Base-by-base conservation (phyloP, 2,888 invertebrate species). In the Priapulus caudatus region DNA sequence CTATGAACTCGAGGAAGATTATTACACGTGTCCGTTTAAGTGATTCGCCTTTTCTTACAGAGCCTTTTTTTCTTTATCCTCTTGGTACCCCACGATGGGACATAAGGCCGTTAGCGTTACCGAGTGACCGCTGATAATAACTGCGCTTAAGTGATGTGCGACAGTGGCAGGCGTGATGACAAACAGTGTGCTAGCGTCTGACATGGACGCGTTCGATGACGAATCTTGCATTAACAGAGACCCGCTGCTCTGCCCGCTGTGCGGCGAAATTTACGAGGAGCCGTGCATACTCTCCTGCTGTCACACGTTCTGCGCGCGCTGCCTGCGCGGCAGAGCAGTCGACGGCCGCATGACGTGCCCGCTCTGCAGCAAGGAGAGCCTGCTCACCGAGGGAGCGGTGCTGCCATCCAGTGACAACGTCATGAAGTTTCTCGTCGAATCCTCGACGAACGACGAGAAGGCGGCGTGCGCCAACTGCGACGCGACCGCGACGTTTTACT, bases 1-100 rank as follows among this genome's bases (percentile, higher is more conserved):
- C 15, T 87, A 86, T 72, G 89, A 90, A 69, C 75, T 90, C 53
- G 90, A 91, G 75, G 89, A 90, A 73, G 90, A 91, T 76, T 90
- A 89, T 72, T 90, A 89, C 65, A 65, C 66, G 1, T 70, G 69
- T 4, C 57, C 60, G n/a, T 68, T 68, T 54, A 71, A 69, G 60
- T 70, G 54, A 56, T 24, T 10, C 15, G 15, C 22, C 15, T 16
- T 16, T 15, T 15, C 22, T n/a, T n/a, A n/a, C n/a, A n/a, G n/a
- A n/a, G n/a, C n/a, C n/a, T n/a, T n/a, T n/a, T n/a, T n/a, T n/a
- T n/a, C n/a, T n/a, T n/a, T n/a, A n/a, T n/a, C n/a, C n/a, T n/a
- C n/a, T n/a, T n/a, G n/a, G n/a, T n/a, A n/a, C n/a, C n/a, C n/a
- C n/a, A n/a, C n/a, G n/a, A n/a, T n/a, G n/a, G n/a, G n/a, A n/a